Evolutionary conservation across 2,888 invertebrate species (phyloP).

Genomic region (Apamea crenata): DNA sequence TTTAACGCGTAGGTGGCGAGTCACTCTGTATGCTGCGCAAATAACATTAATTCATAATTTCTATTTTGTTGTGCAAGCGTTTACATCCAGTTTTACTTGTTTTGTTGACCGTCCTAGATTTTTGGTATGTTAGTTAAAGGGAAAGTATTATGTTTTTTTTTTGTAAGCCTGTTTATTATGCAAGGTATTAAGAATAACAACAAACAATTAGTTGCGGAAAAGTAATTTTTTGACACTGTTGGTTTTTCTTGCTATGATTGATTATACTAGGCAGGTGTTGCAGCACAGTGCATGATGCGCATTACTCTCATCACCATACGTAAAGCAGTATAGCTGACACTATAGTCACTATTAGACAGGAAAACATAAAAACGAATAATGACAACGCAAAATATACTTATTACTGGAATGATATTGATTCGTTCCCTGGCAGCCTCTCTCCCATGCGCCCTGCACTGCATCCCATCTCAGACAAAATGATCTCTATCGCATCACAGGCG

Average conservation of each 20-base stretch:
- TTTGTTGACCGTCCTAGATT: constrained; percentile 63
- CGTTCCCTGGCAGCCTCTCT: constrained; percentile 79
- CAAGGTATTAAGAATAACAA: neutral
- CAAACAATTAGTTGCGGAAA: neutral
- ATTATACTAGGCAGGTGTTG: neutral
- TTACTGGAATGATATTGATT: constrained; percentile 76
- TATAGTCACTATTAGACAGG: neutral
- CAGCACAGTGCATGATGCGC: constrained; percentile 1
- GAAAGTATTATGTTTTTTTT: constrained; percentile 28
- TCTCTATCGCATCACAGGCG: constrained; percentile 10
- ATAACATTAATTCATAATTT: constrained; percentile 60
- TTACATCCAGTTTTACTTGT: constrained; percentile 68
- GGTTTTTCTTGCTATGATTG: neutral
- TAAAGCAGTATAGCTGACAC: neutral
- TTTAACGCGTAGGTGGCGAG: constrained; percentile 59
- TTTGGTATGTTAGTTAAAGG: constrained; percentile 37
- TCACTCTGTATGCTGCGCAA: constrained; percentile 65
- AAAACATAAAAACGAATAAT: constrained; percentile 21
- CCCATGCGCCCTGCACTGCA: constrained; percentile 80
- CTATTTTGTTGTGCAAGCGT: constrained; percentile 71
- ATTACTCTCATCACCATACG: neutral
- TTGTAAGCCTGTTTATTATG: constrained; percentile 14
- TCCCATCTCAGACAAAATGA: constrained; percentile 64
- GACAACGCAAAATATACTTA: constrained; percentile 2
- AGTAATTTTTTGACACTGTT: neutral